phyloP scores from a whole-genome alignment of 2,797 vertebrate genomes.

The Liasis olivaceus region DNA sequence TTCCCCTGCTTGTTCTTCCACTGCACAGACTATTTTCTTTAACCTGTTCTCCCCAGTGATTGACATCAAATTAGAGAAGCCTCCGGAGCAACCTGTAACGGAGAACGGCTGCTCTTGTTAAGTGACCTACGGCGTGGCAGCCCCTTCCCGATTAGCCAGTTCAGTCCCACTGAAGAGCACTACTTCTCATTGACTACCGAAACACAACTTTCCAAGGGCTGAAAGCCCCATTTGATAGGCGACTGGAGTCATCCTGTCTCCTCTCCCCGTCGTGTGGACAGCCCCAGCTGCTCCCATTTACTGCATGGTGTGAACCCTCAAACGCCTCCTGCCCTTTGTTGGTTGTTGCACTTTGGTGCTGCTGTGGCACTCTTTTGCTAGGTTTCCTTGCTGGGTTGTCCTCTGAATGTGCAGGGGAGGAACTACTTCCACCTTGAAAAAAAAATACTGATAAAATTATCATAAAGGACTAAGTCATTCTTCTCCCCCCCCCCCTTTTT shows the following conservation, averaged over 20 bases:
- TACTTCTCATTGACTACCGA: constrained; percentile 75
- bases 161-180: constrained; percentile 69
- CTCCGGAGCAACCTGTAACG: constrained; percentile 87
- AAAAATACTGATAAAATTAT: constrained; percentile 61
- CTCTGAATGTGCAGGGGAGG: constrained; percentile 64
- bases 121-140: constrained; percentile 65
- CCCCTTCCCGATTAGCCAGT: constrained; percentile 79
- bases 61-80: constrained; percentile 92
- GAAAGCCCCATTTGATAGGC: constrained; percentile 84
- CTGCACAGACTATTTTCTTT: constrained; percentile 64
- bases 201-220: constrained; percentile 77
- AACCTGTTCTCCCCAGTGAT: constrained; percentile 81
- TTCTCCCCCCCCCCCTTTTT: constrained; percentile 12
- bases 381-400: constrained; percentile 63
- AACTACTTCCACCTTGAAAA: constrained; percentile 59
- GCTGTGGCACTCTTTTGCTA: constrained; percentile 78
- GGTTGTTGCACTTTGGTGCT: constrained; percentile 84
- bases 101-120: constrained; percentile 93
- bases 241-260: constrained; percentile 11
- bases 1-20: fast-evolving
- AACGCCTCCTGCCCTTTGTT: constrained; percentile 81
- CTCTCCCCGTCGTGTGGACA: constrained; percentile 59
- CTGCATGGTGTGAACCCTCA: constrained; percentile 90
- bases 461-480: not conserved
- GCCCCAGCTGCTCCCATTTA: constrained; percentile 74